Percentiles rank a stretch among this genome's conserved stretches.
phyloP scores from a whole-genome alignment of 2,113 vertebrate species.

The Sclerurus mexicanus region DNA sequence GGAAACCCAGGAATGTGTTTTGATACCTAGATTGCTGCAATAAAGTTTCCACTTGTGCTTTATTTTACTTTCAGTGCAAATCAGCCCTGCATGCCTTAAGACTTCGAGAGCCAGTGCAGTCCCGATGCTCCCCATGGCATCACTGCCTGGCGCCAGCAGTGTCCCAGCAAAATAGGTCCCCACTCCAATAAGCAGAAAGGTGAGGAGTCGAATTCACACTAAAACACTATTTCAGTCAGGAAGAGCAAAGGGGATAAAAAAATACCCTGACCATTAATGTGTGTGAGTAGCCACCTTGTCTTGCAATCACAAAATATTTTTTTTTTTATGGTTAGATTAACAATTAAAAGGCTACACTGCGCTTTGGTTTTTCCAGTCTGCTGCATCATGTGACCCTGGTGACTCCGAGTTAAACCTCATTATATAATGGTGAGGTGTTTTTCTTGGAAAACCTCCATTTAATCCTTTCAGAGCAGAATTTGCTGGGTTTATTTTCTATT shows the following conservation, averaged over 20 bases:
- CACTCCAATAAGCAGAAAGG: not conserved
- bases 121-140: accelerated
- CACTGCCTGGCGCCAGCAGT: too few relatives aligned
- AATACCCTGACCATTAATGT: not conserved
- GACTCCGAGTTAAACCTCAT: not conserved
- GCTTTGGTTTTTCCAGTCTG: conserved; percentile 22
- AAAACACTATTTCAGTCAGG: not conserved
- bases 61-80: not conserved
- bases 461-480: conserved; percentile 50
- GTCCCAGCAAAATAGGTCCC: not conserved
- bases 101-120: accelerated
- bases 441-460: conserved; percentile 50
- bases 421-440: not conserved
- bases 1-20: not conserved
- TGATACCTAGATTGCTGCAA: not conserved
- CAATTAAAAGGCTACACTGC: not conserved
- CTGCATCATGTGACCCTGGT: not conserved
- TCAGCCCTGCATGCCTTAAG: not conserved
- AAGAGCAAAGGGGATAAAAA: not conserved
- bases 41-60: not conserved
- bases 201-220: not conserved
- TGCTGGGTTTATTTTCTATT: not conserved
- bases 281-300: not conserved
- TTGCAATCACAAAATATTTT: not conserved
- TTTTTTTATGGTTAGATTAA: not conserved